Evolutionary conservation across 2,888 invertebrate genomes (phyloP).

Genomic region (Sclerodermus sp.): DNA sequence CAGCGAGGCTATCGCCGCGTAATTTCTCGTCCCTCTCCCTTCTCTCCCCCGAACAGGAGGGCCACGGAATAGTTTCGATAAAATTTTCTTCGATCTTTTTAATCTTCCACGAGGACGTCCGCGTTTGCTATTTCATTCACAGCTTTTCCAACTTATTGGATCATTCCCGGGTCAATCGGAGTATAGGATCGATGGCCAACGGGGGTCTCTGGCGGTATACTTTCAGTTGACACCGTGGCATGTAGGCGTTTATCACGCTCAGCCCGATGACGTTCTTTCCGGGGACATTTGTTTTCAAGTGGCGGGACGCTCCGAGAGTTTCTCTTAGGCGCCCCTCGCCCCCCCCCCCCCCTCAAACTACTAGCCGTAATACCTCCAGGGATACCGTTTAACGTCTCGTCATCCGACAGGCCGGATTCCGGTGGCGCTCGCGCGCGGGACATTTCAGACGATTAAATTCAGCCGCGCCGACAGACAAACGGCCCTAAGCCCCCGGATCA

Average conservation of each 20-base stretch:
- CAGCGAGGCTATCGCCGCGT: conserved; percentile 1
- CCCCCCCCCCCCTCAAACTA: conserved; percentile 3
- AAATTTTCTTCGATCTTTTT: no score
- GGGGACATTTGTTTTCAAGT: conserved; percentile 34
- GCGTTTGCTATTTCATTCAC: no score
- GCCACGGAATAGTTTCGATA: no score
- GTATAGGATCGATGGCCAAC: not conserved
- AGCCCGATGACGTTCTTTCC: conserved; percentile 26
- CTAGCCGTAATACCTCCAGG: conserved; percentile 29
- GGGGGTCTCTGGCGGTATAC: conserved; percentile 10
- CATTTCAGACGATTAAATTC: conserved; percentile 42
- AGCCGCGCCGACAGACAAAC: conserved; percentile 35
- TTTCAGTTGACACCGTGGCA: conserved; percentile 12
- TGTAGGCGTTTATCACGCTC: conserved; percentile 27
- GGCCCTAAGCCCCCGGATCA: conserved; percentile 34
- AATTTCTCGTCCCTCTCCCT: conserved; percentile 2
- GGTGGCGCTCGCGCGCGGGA: conserved; percentile 23
- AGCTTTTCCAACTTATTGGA: no score
- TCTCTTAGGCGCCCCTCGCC: conserved; percentile 2
- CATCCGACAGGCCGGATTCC: conserved; percentile 35
- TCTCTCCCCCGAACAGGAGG: not conserved
- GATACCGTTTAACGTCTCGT: conserved; percentile 32
- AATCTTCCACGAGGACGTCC: no score
- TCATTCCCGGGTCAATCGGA: conserved; percentile 2
- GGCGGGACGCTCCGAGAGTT: no score